Base-by-base conservation (phyloP, 2,113 vertebrate species). In the Spilogale gracilis region DNA sequence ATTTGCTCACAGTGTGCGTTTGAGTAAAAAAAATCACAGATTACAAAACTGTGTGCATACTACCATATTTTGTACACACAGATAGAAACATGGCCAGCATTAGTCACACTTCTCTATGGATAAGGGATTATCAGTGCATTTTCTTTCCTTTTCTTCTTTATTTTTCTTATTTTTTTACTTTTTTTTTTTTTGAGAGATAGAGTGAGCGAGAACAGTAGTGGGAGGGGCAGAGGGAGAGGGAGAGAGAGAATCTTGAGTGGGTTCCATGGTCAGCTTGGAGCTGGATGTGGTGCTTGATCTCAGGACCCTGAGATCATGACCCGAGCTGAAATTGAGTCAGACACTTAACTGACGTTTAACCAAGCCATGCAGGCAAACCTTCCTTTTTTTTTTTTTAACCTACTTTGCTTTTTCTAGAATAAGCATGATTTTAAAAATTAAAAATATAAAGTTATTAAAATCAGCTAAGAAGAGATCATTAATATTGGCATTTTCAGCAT, bases 361-460 rank as follows among this genome's bases (percentile, higher is more conserved):
- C n/a, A 32, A 69, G 67, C 32, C 32, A 69, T 38, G 32, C 1
- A 38, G 32, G 8, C 32, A 20, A 16, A 3, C 16, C 32, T 69
- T 69, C n/a, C n/a, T 20, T 69, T 69, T 38, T 32, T 38, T 69
- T 69, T 61, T 61, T 38, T 65, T 32, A 65, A 78, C 45, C 25
- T 89, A 48, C n/a, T 92, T 17, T 21, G 73, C 21, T 73, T 81
- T 91, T 95, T 83, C 78, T 58, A 25, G 32, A n/a, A 83, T 89
- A 52, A 86, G 0, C 6, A 58, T 32, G 16, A 7, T 61, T 61
- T 76, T 58, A 63, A 0, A 8, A 78, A 30, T 52, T 43, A 71
- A 71, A 85, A 56, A 56, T 63, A 16, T 30, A 63, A 94, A 91
- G 3, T 14, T 94, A 27, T 93, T 93, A 84, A 52, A 90, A 61